Conservation (phyloP, 2,888 invertebrate genomes). For the Caenorhabditis becei region DNA sequence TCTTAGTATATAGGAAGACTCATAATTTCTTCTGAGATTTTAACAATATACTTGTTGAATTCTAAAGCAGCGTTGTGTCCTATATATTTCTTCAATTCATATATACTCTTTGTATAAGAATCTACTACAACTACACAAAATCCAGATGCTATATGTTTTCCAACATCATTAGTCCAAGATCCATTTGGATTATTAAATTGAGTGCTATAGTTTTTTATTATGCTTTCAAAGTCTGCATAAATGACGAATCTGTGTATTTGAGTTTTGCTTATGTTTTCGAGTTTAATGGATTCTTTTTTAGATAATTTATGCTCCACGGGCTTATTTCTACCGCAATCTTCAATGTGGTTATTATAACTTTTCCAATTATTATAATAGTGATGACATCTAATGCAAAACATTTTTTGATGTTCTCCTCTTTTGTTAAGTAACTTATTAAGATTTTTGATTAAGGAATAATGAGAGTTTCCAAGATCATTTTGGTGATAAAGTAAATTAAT, state of each 20-base stretch:
- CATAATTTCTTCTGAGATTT: conserved; percentile 42
- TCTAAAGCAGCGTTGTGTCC: conserved; percentile 34
- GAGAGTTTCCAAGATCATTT: conserved; percentile 52
- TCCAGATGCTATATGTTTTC: conserved; percentile 64
- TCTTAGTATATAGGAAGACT: conserved; percentile 3
- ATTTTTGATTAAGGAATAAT: conserved; percentile 65
- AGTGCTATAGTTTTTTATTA: conserved; percentile 45
- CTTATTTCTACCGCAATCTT: conserved; percentile 65
- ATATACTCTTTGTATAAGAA: conserved; percentile 40
- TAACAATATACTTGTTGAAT: conserved; percentile 53
- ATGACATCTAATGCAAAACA: conserved; percentile 63
- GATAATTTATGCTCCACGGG: conserved; percentile 50
- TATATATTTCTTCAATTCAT: conserved; percentile 34
- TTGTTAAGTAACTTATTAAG: conserved; percentile 54
- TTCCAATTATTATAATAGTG: conserved; percentile 40
- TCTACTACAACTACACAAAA: conserved; percentile 64
- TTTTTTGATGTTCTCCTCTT: conserved; percentile 55
- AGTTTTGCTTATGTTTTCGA: conserved; percentile 62
- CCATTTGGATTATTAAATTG: conserved; percentile 34
- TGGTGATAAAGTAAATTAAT: conserved; percentile 61
- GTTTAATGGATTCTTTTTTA: conserved; percentile 55
- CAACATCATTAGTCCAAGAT: conserved; percentile 58
- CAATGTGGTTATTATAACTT: conserved; percentile 62
- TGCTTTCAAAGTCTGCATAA: conserved; percentile 65
- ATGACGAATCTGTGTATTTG: conserved; percentile 66